Evolutionary conservation across 2,113 vertebrate genomes (phyloP), one percentile per base, ranked within the genome.

Genomic region (Vanacampus margaritifer): DNA sequence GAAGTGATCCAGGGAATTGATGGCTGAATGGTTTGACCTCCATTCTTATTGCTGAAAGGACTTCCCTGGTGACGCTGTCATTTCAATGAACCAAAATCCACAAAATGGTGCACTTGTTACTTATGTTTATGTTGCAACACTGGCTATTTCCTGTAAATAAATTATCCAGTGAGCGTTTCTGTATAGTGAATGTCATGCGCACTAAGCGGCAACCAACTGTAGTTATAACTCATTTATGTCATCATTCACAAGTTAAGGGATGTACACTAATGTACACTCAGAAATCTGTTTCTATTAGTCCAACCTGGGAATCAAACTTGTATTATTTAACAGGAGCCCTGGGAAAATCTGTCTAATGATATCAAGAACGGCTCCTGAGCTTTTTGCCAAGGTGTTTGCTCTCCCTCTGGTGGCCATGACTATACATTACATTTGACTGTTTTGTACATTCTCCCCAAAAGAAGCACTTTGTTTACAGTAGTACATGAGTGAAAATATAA

Each of bases 321-420:
- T 5, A 36, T 36, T 21, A 36, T 36, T 21, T 59, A 17, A 36
- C 35, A n/a, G n/a, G n/a, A n/a, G n/a, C n/a, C n/a, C n/a, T n/a
- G n/a, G n/a, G n/a, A n/a, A n/a, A n/a, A n/a, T n/a, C n/a, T n/a
- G n/a, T n/a, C n/a, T n/a, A n/a, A n/a, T n/a, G n/a, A n/a, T n/a
- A n/a, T n/a, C n/a, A 28, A 57, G 26, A 32, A 57, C 24, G 28
- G 26, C 26, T 16, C 13, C 54, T 32, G 28, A 21, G 17, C 1
- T 69, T 64, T 48, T 14, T 35, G 19, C 59, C 10, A 41, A 68
- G 51, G 71, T 64, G 61, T 78, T 71, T 70, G 64, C 12, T 59
- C 65, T 23, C 86, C 86, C 72, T 39, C 86, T 76, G 45, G 76
- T 82, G 88, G 81, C 51, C 3, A 65, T 1, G 19, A 43, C 6